Evolutionary conservation across 2,888 invertebrate species (phyloP), one percentile per base, ranked within the genome.

Genomic region (Drosophila testacea): DNA sequence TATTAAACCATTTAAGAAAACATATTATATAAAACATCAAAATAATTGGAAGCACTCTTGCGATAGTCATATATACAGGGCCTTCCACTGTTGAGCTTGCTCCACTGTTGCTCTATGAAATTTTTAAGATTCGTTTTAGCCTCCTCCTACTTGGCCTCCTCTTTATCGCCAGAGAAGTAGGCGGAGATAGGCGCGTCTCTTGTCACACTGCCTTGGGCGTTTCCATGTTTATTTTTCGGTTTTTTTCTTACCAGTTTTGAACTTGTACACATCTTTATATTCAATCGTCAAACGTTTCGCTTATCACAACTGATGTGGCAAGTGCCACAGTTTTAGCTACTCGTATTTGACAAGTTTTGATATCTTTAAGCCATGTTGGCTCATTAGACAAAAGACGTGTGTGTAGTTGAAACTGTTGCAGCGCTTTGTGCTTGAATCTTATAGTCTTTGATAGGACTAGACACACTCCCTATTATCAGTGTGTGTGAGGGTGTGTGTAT

Each of bases 401-500:
- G 42, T 30, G 22, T 13, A 48, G 48, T 39, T 47, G 47, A 55
- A 55, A 55, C 60, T 54, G 76, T 56, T 70, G 69, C 69, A 69
- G 59, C 34, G 59, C 56, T 69, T 57, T 57, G 65, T 54, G 76
- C 71, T 73, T 44, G 76, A 73, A 34, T 74, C 48, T 74, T 76
- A 76, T 54, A 47, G 66, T 30, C 66, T 77, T 77, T 77, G 77
- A 71, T 77, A 69, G 46, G 16, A 61, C 36, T 30, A 39, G 42
- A n/a, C 22, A 46, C 38, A 51, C 36, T 9, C 28, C 10, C 11
- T 36, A 22, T 50, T 55, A 54, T 39, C 47, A 48, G n/a, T 42
- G 13, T 51, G 38, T 38, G 39, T 7, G 16, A 30, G 36, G 41
- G 28, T 32, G 41, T 41, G n/a, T 22, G 38, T 13, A 32, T 59